Base-by-base conservation (phyloP, 2,797 vertebrate genomes). In the Zalophus californianus region DNA sequence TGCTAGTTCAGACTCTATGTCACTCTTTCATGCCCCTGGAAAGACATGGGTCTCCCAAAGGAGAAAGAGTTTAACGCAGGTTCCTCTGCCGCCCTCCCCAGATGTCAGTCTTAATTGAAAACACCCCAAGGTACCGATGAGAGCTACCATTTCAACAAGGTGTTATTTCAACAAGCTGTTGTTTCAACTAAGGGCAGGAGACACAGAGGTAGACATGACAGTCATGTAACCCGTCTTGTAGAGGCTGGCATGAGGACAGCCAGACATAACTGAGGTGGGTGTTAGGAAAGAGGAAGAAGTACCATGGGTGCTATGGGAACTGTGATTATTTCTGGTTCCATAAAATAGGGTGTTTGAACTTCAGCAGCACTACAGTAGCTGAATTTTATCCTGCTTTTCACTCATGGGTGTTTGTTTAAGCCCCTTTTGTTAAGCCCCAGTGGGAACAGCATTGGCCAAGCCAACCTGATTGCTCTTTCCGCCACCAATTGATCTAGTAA, bases 301-400 rank as follows among this genome's bases (percentile, higher is more conserved):
- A 11, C 15, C 7, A 0, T 1, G 85, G 96, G 78, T 94, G 89
- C 95, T 68, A 60, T 82, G 64, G 95, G 90, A 90, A 72, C 78
- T 4, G 84, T 23, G 66, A 5, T 68, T 95, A 60, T 80, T 80
- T 95, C 86, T 73, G 85, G 64, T 64, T 3, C 66, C 41, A 38
- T 3, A 35, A 87, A 77, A 41, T 80, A 77, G 80, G 9, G 79
- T n/a, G 52, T 90, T 29, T 60, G 87, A 93, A 96, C 84, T 80
- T 84, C 54, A 75, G 35, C 44, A 60, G 27, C n/a, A 50, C 52
- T 6, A 38, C 38, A 38, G 38, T 38, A 38, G 38, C 32, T 23
- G 4, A 88, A n/a, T 38, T 58, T 13, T 50, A 70, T 32, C 38
- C 88, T 35, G 27, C 80, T 41, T 14, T 62, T 62, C 54, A 20